Evolutionary conservation across 2,888 invertebrate genomes (phyloP), one percentile per base, ranked within the genome.

Genomic region (Anoplius nigerrimus): DNA sequence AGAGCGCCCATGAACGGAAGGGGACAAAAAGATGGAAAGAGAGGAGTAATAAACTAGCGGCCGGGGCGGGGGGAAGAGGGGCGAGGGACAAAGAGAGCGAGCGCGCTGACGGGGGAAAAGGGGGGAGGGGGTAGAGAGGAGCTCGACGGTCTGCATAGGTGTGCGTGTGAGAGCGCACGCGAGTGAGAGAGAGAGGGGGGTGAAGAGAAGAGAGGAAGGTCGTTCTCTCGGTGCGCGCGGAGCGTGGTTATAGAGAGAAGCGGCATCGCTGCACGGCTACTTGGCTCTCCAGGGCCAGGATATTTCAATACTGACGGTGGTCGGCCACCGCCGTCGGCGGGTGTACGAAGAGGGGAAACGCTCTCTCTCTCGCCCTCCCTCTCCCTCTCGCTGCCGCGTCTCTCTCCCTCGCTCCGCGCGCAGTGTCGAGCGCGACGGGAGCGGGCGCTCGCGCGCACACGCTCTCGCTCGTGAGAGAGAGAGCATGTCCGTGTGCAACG

Each of bases 251-350:
- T 79, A 75, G 62, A 77, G 79, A 84, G 81, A 84, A 84, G 84
- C 81, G 83, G 85, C 84, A 85, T 84, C 85, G 80, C 74, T 76
- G 84, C 85, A 82, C 82, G 76, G 74, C 74, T 78, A 75, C 80
- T 80, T 74, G 69, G 65, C 79, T 76, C 80, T 82, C 79, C 79
- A 82, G 81, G 76, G 79, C 80, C 82, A 82, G 82, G 83, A 83
- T 85, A 84, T 85, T 85, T 84, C 84, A 82, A 83, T 83, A 84
- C 82, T 80, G 69, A 71, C 79, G 78, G 75, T 75, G 79, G 75
- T 78, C 79, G 72, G 71, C 71, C 79, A 79, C 79, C 72, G 76
- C 72, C 79, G 75, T 66, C 69, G 79, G 65, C 74, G 70, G 43
- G 34, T 21, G 65, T 56, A 59, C 55, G 58, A 61, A 69, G 69